Evolutionary conservation across 2,888 invertebrate species (phyloP), one percentile per base, ranked within the genome.

Genomic region (Mactromeris polynyma): DNA sequence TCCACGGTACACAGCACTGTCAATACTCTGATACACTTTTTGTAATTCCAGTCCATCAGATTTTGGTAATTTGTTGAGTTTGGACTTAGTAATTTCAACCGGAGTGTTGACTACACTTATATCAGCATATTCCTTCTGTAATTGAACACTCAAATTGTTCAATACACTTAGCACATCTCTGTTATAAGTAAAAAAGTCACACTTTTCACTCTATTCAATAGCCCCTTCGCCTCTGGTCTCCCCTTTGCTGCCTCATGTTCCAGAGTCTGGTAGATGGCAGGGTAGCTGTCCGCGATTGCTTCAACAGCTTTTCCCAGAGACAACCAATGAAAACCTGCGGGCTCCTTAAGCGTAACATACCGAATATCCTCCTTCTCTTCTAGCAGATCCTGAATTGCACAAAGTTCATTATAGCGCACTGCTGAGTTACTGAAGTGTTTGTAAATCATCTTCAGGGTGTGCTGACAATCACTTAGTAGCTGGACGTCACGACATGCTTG

Each of bases 401-500:
- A 7, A 2, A 87, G 42, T n/a, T n/a, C n/a, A n/a, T n/a, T n/a
- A n/a, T n/a, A n/a, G n/a, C n/a, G n/a, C n/a, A n/a, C n/a, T n/a
- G n/a, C n/a, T n/a, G n/a, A n/a, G n/a, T n/a, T n/a, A n/a, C n/a
- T n/a, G n/a, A n/a, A n/a, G n/a, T n/a, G 78, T 33, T 36, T 82
- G 54, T 83, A 90, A 9, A 82, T 9, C 17, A 21, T n/a, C 21
- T 90, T 89, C 17, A 85, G 17, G 6, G 64, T 89, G 0, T 40
- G 31, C 69, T 91, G 83, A 26, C 83, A 89, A 3, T 86, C 87
- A 1, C 26, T 11, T 21, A 91, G 80, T 2, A 46, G 19, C 9
- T 69, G n/a, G n/a, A 85, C 46, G 33, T 87, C 83, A 42, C 54
- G 69, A 26, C 89, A 89, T 9, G 89, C 86, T 31, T 89, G 87